Conservation (phyloP, 2,797 vertebrate genomes). For the Falco novaeseelandiae region DNA sequence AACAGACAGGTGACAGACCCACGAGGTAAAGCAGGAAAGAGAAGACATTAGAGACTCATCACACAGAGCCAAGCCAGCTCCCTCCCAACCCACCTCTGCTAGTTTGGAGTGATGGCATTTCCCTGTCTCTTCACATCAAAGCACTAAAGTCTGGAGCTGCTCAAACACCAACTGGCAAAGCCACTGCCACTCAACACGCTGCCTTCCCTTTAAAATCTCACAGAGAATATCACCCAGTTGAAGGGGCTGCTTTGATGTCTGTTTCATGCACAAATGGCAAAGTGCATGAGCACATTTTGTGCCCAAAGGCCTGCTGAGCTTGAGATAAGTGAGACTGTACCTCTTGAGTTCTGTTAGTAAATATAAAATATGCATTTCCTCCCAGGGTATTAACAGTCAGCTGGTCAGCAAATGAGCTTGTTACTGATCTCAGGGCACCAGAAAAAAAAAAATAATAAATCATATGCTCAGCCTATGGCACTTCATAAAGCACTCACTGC, state of each 20-base stretch:
- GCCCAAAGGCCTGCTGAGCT: not conserved
- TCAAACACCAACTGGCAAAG: not conserved
- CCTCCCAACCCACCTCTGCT: not conserved
- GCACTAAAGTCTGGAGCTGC: not conserved
- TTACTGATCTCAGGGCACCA: not conserved
- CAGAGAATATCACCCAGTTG: not conserved
- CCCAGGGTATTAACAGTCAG: not conserved
- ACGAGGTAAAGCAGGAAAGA: not conserved
- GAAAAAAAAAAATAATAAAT: not conserved
- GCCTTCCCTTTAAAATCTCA: not conserved
- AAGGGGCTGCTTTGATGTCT: not conserved
- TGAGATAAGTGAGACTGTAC: not conserved
- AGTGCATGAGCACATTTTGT: not conserved
- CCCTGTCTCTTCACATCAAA: not conserved
- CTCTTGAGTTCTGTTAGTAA: not conserved
- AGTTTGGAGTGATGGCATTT: not conserved
- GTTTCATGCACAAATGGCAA: not conserved
- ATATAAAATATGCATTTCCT: slow-evolving; percentile 17
- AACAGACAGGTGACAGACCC: not conserved
- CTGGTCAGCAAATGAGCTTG: not conserved
- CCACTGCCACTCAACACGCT: not conserved
- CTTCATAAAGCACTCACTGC: not conserved
- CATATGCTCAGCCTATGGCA: not conserved
- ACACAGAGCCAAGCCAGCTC: not conserved
- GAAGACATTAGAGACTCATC: not conserved